phyloP scores from a whole-genome alignment of 2,888 invertebrate species.

The Himalopsyche kuldschensis region DNA sequence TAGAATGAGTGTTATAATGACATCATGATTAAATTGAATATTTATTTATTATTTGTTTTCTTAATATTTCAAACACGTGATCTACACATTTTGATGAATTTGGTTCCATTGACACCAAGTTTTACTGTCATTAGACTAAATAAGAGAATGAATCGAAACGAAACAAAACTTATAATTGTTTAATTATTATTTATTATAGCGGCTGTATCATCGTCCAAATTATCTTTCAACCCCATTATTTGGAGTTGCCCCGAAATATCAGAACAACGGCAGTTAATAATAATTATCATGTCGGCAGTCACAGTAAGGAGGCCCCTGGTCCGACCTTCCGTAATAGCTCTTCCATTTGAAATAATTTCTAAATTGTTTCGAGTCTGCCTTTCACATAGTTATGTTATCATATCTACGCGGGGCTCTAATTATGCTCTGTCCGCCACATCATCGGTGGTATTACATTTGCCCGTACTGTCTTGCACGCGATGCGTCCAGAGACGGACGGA shows the following conservation, averaged over 20 bases:
- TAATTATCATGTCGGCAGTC: conserved; percentile 18
- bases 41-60: no score
- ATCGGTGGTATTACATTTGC: neutral
- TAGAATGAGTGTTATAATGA: no score
- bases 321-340: conserved; percentile 14
- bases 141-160: neutral
- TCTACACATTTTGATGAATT: no score
- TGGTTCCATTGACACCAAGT: no score
- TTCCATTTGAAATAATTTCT: conserved; percentile 30
- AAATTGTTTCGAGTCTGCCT: conserved; percentile 28
- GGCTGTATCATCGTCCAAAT: neutral
- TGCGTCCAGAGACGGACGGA: conserved; percentile 14
- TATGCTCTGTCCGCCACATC: conserved; percentile 35
- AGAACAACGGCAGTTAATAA: neutral
- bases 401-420: conserved; percentile 29
- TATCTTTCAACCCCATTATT: neutral
- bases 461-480: conserved; percentile 33
- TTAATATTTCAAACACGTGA: no score
- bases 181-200: neutral
- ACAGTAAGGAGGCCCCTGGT: neutral
- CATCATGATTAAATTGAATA: no score
- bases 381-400: conserved; percentile 16
- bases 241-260: neutral
- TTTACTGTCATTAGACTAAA: neutral
- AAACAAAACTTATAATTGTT: neutral